Evolutionary conservation across 30 jellyfish, hydroid and myxozoan genomes (phyloP).

Genomic region (Catostylus mosaicus): DNA sequence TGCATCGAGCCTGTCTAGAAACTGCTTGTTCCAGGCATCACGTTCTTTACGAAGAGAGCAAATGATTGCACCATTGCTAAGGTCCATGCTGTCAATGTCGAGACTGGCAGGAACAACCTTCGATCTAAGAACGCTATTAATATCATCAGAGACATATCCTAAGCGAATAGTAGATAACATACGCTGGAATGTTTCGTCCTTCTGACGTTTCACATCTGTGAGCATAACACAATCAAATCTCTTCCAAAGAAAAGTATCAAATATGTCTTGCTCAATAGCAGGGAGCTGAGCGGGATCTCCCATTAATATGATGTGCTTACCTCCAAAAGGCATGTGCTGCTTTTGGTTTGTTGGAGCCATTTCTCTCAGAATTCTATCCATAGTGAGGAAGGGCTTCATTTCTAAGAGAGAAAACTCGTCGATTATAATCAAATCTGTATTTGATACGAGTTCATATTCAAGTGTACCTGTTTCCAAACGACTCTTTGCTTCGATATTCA

Average conservation of each 20-base stretch:
- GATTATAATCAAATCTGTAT: neutral
- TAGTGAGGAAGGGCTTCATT: neutral
- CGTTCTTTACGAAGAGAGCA: constrained; percentile 10
- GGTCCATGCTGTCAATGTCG: neutral
- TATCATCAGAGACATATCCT: neutral
- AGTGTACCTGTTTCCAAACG: constrained; percentile 19
- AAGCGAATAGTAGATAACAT: neutral
- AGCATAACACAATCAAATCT: neutral
- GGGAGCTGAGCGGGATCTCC: constrained; percentile 18
- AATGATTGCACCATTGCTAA: neutral
- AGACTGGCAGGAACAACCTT: neutral
- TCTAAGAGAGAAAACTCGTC: constrained; percentile 24
- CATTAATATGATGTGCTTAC: constrained; percentile 13
- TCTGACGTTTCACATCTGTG: neutral
- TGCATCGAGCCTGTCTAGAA: neutral
- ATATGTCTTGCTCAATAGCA: constrained; percentile 8
- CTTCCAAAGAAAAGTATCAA: neutral
- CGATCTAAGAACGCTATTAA: neutral
- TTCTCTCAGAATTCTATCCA: constrained; percentile 7
- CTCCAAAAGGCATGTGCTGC: constrained; percentile 15
- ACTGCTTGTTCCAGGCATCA: neutral
- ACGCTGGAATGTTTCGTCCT: neutral
- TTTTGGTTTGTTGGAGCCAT: neutral
- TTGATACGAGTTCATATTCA: neutral
- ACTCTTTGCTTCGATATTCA: constrained; percentile 26